Conservation (phyloP, 1,140 invertebrate genomes). For the Chymomyza costata region DNA sequence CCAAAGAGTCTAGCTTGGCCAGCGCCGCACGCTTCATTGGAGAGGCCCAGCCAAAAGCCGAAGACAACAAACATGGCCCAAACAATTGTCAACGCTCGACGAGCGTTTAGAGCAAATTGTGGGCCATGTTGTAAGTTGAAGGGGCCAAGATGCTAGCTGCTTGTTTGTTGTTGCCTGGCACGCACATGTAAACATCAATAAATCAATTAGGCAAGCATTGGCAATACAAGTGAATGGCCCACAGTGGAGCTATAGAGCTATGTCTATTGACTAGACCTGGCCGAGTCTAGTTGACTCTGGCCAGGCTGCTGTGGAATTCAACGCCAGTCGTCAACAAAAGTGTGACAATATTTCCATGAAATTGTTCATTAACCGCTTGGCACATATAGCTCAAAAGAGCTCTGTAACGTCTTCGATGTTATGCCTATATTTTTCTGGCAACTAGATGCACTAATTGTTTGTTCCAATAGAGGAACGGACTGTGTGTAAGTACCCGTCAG, state of each 20-base stretch:
- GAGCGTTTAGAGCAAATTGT: constrained; percentile 70
- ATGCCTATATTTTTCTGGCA: constrained; percentile 43
- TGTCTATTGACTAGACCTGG: too few relatives aligned
- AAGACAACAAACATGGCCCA: constrained; percentile 66
- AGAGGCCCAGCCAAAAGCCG: constrained; percentile 8
- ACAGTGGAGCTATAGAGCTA: too few relatives aligned
- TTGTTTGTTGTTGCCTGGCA: constrained; percentile 35
- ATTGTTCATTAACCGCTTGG: constrained; percentile 73
- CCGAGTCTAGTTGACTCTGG: not conserved
- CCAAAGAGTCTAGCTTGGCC: constrained; percentile 59
- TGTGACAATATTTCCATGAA: constrained; percentile 73
- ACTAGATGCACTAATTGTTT: constrained; percentile 57
- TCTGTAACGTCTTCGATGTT: not conserved
- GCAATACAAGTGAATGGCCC: constrained; percentile 30
- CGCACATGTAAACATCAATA: constrained; percentile 73
- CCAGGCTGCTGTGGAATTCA: constrained; percentile 56
- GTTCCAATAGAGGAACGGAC: constrained; percentile 36
- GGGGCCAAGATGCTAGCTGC: constrained; percentile 11
- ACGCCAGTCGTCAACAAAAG: constrained; percentile 63
- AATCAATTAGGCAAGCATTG: constrained; percentile 72
- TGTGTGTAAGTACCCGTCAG: constrained; percentile 10
- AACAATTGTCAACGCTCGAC: constrained; percentile 70
- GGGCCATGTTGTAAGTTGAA: constrained; percentile 61
- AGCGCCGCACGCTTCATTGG: constrained; percentile 25
- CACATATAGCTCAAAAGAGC: constrained; percentile 46